Evolutionary conservation across 2,888 invertebrate genomes (phyloP), one percentile per base, ranked within the genome.

Genomic region (Agrochola litura): DNA sequence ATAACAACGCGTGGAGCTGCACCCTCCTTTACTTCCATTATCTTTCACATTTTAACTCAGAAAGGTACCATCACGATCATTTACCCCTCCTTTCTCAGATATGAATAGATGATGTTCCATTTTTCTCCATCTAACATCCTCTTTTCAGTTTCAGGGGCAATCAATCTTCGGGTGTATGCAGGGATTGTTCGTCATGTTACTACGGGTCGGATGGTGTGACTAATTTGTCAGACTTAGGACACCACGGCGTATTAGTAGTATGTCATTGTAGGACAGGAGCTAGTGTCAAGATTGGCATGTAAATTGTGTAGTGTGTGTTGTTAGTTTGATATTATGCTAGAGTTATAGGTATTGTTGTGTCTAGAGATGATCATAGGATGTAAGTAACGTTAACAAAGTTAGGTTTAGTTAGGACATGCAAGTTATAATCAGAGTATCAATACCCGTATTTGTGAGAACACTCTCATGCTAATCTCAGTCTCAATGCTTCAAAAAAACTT

Each of bases 131-230:
- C 46, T 70, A 49, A 41, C 12, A 66, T 64, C 66, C 67, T 70
- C 73, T 74, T 77, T 63, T 61, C 65, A 68, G 65, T 73, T 83
- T 76, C 77, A 75, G 56, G 6, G 41, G 30, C 43, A 64, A 86
- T 86, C 72, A 77, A 87, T 87, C 86, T 77, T 79, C 43, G 60
- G 37, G 43, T 71, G 58, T 61, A 77, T 79, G 73, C 78, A 73
- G 64, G 43, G 58, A 74, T 76, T 83, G 73, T 70, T 77, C 72
- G 72, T 84, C 81, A 64, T 43, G 70, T 82, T 82, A 76, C 82
- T 37, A n/a, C n/a, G 69, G 56, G 76, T 77, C 83, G 74, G 43
- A 37, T 78, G 16, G 67, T 76, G 22, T 60, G 22, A 64, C 61
- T 75, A 85, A 81, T 84, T 75, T 74, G 78, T 85, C 43, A 66